Conservation (phyloP, 1,140 invertebrate genomes). For the Myzus persicae region DNA sequence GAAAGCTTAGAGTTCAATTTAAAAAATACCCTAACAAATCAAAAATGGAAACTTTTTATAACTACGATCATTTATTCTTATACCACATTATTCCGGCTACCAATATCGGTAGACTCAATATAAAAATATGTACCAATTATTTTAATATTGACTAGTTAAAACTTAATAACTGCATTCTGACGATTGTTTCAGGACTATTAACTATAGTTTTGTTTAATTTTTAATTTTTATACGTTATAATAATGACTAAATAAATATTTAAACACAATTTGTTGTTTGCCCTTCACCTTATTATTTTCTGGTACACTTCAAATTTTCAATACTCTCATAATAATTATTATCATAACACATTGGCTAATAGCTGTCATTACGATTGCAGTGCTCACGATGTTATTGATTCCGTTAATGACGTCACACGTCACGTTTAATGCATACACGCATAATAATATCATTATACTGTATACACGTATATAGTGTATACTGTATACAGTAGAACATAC, state of each 20-base stretch:
- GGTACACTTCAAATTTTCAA: neutral
- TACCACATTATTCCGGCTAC: neutral
- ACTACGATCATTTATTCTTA: neutral
- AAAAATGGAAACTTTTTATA: neutral
- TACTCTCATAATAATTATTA: constrained; percentile 21
- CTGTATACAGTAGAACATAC: neutral
- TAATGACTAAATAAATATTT: neutral
- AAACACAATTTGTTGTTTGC: neutral
- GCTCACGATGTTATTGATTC: neutral
- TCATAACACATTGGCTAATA: constrained; percentile 30
- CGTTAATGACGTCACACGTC: constrained; percentile 7
- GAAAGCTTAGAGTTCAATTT: neutral
- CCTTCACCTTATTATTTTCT: constrained; percentile 17
- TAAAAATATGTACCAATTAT: neutral
- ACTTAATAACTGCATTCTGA: neutral
- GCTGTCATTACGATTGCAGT: neutral
- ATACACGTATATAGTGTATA: neutral
- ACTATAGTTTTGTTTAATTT: neutral
- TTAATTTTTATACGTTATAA: neutral
- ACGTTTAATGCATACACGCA: neutral
- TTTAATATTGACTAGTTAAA: neutral
- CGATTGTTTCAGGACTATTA: neutral
- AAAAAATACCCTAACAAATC: neutral
- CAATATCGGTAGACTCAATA: neutral
- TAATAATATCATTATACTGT: neutral